Evolutionary conservation across 2,797 vertebrate species (phyloP), one percentile per base, ranked within the genome.

Genomic region (Coccyzus lansbergi): DNA sequence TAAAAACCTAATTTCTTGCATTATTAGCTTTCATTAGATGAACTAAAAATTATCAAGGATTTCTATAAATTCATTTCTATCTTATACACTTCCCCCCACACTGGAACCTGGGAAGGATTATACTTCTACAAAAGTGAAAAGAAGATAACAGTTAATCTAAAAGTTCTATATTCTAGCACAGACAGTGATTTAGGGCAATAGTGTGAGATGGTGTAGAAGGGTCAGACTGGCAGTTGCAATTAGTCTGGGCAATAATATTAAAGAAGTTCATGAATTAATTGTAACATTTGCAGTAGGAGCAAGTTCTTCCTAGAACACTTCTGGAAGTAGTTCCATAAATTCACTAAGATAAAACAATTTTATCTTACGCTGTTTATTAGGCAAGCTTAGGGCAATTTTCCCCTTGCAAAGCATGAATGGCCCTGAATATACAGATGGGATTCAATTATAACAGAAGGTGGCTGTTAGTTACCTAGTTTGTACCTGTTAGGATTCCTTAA

Each of bases 201-300:
- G 7, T 28, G 7, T 24, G 26, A 51, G 29, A 28, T 4, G 10
- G 9, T 1, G 2, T 55, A 28, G 2, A 74, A 9, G 4, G 6
- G 2, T 13, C 26, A 29, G 49, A 44, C 15, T 40, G 31, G 51
- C 10, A 34, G 49, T 15, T 46, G 9, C 9, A 20, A 51, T 40
- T 22, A 51, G 33, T 40, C 21, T 60, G 19, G 31, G 33, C 33
- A 83, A 26, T 46, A 49, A 17, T 0, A 65, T 70, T 80, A 22
- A 79, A 83, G 33, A 33, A 87, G 10, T 11, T 80, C 29, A 60
- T 52, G 25, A 80, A 58, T 63, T 62, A 68, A 28, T 29, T 12
- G 15, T 31, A 75, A 75, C 25, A 42, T 53, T 36, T 90, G 64
- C 15, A 60, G 21, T 13, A 29, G 69, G 12, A 93, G 10, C 20